A percentile compares a stretch with the other conserved stretches of the same genome.
phyloP scores from a whole-genome alignment of 1,140 invertebrate species.

The Melanaphis sacchari region DNA sequence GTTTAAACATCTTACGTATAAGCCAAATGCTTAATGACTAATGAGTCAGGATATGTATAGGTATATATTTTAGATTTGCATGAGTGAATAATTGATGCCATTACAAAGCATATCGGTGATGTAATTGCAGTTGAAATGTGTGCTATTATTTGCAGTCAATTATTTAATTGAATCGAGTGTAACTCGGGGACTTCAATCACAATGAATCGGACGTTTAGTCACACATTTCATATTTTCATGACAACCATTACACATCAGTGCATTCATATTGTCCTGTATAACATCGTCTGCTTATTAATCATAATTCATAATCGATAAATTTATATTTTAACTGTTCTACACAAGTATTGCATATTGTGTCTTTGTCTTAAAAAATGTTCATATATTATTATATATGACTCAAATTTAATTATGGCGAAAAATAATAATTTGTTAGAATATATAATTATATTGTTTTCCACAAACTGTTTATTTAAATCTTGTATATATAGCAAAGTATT shows the following conservation, averaged over 20 bases:
- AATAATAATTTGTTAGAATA: neutral
- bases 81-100: neutral
- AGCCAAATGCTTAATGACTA: too few relatives aligned
- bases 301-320: neutral
- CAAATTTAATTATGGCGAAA: neutral
- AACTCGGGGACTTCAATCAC: neutral
- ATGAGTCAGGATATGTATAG: too few relatives aligned
- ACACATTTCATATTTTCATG: too few relatives aligned
- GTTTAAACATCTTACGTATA: too few relatives aligned
- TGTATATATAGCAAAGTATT: neutral
- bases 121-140: neutral
- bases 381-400: accelerated
- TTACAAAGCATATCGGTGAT: too few relatives aligned
- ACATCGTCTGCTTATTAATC: neutral
- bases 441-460: neutral
- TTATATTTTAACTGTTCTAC: neutral
- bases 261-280: neutral
- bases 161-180: neutral
- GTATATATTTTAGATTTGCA: too few relatives aligned
- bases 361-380: neutral
- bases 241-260: too few relatives aligned
- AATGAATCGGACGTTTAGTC: neutral
- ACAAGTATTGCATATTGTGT: neutral
- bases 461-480: neutral
- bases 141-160: neutral